Base-by-base conservation (phyloP, 1,140 invertebrate species). In the Vanessa atalanta region DNA sequence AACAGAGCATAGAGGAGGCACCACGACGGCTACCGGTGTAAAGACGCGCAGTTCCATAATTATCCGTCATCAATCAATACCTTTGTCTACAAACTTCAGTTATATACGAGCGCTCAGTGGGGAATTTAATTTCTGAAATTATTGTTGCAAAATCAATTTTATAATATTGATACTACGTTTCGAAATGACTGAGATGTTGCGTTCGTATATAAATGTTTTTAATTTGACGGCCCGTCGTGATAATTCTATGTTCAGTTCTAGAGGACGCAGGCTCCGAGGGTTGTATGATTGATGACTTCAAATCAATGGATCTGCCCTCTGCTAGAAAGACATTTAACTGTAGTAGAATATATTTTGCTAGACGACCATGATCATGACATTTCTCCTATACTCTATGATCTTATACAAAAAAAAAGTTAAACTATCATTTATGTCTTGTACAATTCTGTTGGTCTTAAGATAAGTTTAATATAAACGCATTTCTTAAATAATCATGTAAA, bases 41-140 rank as follows among this genome's bases (percentile, higher is more conserved):
- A 53, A 80, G 79, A 80, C 75, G 77, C 75, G 81, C 83, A 85
- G 85, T 85, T 90, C 88, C 88, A 86, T 77, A 74, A 86, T 90
- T 91, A 81, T 89, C 89, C 86, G 89, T 91, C 90, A 93, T 93
- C 90, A 93, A 93, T 93, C 90, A 93, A 90, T 84, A 91, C 80
- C 80, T 81, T 72, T 71, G 61, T 70, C 64, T 80, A 80, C 51
- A 23, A 77, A 74, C 55, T 70, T 15, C 68, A 70, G 68, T 70
- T 79, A 75, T 80, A 79, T 82, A 76, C 71, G 76, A 82, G 81
- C 83, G 79, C 80, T 78, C 68, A 6, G 26, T 2, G 26, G 3
- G 26, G 26, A 31, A 55, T 51, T 51, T 6, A 50, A 51, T 15
- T 51, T 51, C 0, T 12, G 0, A 51, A 51, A n/a, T 53, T 53